A percentile compares a stretch with the other conserved stretches of the same genome.
Evolutionary conservation across 2,113 vertebrate species (phyloP).

Genomic region (Plestiodon gilberti): DNA sequence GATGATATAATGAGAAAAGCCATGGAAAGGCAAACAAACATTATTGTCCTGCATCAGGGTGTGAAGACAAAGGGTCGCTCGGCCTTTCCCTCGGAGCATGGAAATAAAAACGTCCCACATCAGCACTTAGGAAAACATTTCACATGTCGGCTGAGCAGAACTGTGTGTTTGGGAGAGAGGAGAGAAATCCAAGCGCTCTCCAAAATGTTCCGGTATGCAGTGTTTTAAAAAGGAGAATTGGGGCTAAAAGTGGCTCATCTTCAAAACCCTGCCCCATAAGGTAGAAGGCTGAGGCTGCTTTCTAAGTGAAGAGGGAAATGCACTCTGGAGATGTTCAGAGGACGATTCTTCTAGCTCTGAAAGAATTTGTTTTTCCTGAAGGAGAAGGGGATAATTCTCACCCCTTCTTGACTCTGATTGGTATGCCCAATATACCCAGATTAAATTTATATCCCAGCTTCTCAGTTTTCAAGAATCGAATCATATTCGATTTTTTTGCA

Average conservation of each 20-base stretch:
- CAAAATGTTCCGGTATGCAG: too few relatives aligned
- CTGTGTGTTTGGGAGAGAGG: not conserved
- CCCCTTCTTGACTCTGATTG: not conserved
- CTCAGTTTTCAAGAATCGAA: too few relatives aligned
- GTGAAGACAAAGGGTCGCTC: not conserved
- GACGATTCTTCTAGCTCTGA: not conserved
- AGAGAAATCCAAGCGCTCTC: not conserved
- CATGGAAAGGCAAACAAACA: not conserved
- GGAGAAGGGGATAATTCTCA: not conserved
- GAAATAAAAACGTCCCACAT: not conserved
- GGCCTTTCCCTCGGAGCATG: not conserved
- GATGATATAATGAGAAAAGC: not conserved
- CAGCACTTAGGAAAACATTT: conserved; percentile 8
- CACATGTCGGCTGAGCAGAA: not conserved
- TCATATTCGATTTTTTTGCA: not conserved
- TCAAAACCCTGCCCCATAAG: not conserved
- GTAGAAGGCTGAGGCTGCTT: not conserved
- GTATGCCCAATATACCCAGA: not conserved
- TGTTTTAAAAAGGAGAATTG: not conserved
- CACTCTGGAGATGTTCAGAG: not conserved
- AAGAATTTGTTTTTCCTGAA: not conserved
- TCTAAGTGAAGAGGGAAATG: not conserved
- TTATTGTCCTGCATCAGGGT: not conserved
- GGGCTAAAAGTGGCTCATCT: too few relatives aligned
- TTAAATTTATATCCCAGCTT: too few relatives aligned